A percentile compares a stretch with the other conserved stretches of the same genome.
These are phyloP conservation scores for Adelognathus sp. DNA, from an alignment of 2,888 invertebrate species.

Conservation along the genomic window DNA sequence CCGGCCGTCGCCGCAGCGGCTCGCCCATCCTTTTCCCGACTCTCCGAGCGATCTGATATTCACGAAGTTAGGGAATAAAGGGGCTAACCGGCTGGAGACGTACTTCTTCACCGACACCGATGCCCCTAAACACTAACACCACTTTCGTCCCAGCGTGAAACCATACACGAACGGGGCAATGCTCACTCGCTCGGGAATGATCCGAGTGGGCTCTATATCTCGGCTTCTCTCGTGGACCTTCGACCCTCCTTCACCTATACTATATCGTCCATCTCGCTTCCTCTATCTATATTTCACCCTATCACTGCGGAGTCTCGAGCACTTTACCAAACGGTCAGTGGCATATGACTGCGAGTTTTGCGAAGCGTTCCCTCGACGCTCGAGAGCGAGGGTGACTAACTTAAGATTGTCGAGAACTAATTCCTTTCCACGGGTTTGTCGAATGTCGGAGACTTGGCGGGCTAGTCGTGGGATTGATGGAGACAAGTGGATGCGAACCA, in stretches of 20 bases:
- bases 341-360: conserved; percentile 48
- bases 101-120: conserved; percentile 41
- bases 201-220: conserved; percentile 22
- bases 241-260: conserved; percentile 10
- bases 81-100: conserved; percentile 46
- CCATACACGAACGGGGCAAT: conserved; percentile 18
- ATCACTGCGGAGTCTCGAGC: conserved; percentile 56
- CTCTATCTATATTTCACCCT: conserved; percentile 35
- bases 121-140: conserved; percentile 28
- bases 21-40: conserved; percentile 22
- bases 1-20: background rate
- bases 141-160: background rate
- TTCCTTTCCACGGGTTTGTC: conserved; percentile 36
- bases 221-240: conserved; percentile 36
- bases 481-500: background rate
- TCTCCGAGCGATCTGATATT: conserved; percentile 68
- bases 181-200: conserved; percentile 25
- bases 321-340: conserved; percentile 59
- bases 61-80: conserved; percentile 63
- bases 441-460: background rate
- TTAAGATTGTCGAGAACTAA: conserved; percentile 50
- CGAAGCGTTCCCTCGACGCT: conserved; percentile 16
- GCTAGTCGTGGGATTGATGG: conserved; percentile 6
- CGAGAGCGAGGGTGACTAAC: background rate
- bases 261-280: conserved; percentile 1